Conservation (phyloP, 2,113 vertebrate genomes). For the Capreolus pygargus region DNA sequence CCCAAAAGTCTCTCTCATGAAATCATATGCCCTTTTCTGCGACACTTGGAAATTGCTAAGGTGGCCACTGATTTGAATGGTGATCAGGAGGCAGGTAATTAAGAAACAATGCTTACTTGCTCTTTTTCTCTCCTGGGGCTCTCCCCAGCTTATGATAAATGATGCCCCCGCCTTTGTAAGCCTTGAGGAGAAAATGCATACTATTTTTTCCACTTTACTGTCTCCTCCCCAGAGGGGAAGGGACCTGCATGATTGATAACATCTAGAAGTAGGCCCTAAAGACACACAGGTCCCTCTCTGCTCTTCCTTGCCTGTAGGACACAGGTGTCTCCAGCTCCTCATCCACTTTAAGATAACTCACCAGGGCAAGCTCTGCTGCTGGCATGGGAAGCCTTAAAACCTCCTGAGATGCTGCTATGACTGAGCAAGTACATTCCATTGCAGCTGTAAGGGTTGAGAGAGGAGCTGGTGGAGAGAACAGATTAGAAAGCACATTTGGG, state of each 20-base stretch:
- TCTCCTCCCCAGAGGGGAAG: background rate
- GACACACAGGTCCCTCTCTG: background rate
- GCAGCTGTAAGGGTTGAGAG: accelerated
- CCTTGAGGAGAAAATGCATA: background rate
- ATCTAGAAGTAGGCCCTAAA: background rate
- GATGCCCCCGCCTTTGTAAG: background rate
- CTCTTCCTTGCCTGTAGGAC: background rate
- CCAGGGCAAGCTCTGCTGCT: background rate
- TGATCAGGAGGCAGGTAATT: background rate
- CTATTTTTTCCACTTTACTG: background rate
- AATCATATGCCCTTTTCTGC: background rate
- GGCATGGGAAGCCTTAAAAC: background rate
- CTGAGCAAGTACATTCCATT: background rate
- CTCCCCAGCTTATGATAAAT: background rate
- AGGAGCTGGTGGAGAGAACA: background rate
- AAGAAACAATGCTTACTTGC: background rate
- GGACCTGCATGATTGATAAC: background rate
- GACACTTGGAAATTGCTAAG: background rate
- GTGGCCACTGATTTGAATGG: background rate
- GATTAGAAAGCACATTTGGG: background rate
- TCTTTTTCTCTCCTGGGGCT: background rate
- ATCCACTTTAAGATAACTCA: background rate
- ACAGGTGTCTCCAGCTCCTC: background rate
- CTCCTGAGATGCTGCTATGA: background rate
- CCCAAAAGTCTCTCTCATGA: background rate